Conservation (phyloP, 1,140 invertebrate species). For the Steinernema feltiae region DNA sequence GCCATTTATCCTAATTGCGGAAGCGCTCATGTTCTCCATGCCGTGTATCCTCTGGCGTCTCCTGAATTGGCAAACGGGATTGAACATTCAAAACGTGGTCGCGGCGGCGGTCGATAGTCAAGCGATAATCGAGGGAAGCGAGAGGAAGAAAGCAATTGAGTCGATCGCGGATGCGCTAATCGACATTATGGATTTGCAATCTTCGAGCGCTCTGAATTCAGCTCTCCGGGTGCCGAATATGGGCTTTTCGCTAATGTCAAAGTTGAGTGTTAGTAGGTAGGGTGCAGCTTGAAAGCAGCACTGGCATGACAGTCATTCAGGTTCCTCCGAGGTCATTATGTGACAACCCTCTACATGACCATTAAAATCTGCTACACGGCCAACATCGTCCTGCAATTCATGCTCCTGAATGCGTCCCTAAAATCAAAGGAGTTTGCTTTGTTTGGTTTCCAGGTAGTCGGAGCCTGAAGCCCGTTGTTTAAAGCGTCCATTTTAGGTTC, state of each 20-base stretch:
- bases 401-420: constrained; percentile 90
- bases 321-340: constrained; percentile 61
- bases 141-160: constrained; percentile 47
- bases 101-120: constrained; percentile 52
- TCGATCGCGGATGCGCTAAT: constrained; percentile 43
- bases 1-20: constrained; percentile 62
- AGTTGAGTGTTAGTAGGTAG: constrained; percentile 42
- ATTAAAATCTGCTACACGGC: constrained; percentile 62
- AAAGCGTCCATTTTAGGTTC: constrained; percentile 58
- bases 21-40: constrained; percentile 61
- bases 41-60: constrained; percentile 60
- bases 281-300: not conserved
- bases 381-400: constrained; percentile 94
- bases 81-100: constrained; percentile 56
- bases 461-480: constrained; percentile 54
- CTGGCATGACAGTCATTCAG: constrained; percentile 29
- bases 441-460: constrained; percentile 78
- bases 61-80: constrained; percentile 54
- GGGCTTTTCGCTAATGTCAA: constrained; percentile 14
- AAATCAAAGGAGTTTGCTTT: constrained; percentile 77
- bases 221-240: not conserved
- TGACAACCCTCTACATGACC: constrained; percentile 61
- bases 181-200: constrained; percentile 53
- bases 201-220: constrained; percentile 16
- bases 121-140: constrained; percentile 41